Conservation (phyloP, 1,140 invertebrate species). For the Procambarus virginalis region DNA sequence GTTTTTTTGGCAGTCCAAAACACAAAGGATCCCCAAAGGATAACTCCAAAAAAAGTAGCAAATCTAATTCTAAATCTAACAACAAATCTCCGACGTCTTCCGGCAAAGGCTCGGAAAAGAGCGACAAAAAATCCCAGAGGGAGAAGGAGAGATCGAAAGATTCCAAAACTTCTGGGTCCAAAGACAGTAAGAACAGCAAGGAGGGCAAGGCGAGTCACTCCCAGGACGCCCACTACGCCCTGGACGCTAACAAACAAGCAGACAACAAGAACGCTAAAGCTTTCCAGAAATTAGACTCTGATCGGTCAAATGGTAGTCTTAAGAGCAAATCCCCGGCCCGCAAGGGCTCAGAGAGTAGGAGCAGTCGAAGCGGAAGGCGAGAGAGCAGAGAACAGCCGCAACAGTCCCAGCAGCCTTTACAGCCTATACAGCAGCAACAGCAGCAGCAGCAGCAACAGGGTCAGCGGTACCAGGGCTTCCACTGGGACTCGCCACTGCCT, state of each 20-base stretch:
- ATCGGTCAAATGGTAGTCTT: conserved; percentile 57
- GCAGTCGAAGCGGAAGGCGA: conserved; percentile 51
- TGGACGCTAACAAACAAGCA: conserved; percentile 28
- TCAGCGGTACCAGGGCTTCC: conserved; percentile 57
- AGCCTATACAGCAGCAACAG: conserved; percentile 3
- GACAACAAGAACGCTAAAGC: conserved; percentile 47
- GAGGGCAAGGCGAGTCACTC: conserved; percentile 38
- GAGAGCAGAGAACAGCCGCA: conserved; percentile 55
- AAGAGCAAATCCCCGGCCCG: conserved; percentile 61
- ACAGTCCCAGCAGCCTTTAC: conserved; percentile 45
- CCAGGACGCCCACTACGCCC: conserved; percentile 35
- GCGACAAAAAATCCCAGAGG: conserved; percentile 57
- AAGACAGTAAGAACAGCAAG: conserved; percentile 39
- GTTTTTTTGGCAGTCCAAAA: conserved; percentile 80
- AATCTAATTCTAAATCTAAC: conserved; percentile 53
- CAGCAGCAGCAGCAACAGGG: conserved; percentile 34
- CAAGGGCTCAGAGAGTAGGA: conserved; percentile 48
- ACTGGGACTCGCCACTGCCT: conserved; percentile 66
- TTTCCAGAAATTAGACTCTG: conserved; percentile 63
- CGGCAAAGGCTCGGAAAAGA: conserved; percentile 57
- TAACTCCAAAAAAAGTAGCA: conserved; percentile 56
- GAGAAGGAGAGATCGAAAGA: conserved; percentile 67
- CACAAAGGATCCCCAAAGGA: conserved; percentile 80
- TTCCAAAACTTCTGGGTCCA: conserved; percentile 20
- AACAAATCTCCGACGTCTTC: conserved; percentile 56